Evolutionary conservation across 1,140 invertebrate genomes (phyloP).

Genomic region (Panulirus ornatus): DNA sequence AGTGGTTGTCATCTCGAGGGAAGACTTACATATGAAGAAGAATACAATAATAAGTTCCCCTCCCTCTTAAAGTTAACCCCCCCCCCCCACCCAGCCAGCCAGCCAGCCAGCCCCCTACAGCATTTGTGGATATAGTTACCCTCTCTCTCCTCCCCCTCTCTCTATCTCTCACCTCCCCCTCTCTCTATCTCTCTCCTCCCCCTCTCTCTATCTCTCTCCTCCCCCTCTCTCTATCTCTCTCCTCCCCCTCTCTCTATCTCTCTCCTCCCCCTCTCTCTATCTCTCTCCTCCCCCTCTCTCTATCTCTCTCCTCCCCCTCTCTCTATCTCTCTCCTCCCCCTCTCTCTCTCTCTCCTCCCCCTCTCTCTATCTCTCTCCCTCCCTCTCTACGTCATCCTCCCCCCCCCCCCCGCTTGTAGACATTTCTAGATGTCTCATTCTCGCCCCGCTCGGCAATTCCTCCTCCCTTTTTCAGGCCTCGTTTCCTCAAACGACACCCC

Average conservation of each 20-base stretch:
- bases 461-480: neutral
- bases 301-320: neutral
- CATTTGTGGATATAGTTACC: neutral
- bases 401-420: neutral
- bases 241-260: too few relatives aligned
- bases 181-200: too few relatives aligned
- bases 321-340: neutral
- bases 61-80: too few relatives aligned
- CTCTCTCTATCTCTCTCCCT: too few relatives aligned
- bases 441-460: neutral
- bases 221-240: too few relatives aligned
- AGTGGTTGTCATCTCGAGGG: too few relatives aligned
- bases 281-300: conserved; percentile 20
- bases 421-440: neutral
- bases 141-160: conserved; percentile 21
- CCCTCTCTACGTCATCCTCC: neutral
- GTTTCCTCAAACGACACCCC: neutral
- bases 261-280: conserved; percentile 8
- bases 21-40: too few relatives aligned
- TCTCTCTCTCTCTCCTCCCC: neutral
- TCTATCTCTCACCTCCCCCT: conserved; percentile 8
- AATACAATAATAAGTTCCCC: too few relatives aligned
- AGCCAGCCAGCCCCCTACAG: neutral
- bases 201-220: too few relatives aligned
- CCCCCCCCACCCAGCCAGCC: neutral